A percentile compares a stretch with the other conserved stretches of the same genome.
Evolutionary conservation across 2,888 invertebrate genomes (phyloP).

Genomic region (Celastrina argiolus): DNA sequence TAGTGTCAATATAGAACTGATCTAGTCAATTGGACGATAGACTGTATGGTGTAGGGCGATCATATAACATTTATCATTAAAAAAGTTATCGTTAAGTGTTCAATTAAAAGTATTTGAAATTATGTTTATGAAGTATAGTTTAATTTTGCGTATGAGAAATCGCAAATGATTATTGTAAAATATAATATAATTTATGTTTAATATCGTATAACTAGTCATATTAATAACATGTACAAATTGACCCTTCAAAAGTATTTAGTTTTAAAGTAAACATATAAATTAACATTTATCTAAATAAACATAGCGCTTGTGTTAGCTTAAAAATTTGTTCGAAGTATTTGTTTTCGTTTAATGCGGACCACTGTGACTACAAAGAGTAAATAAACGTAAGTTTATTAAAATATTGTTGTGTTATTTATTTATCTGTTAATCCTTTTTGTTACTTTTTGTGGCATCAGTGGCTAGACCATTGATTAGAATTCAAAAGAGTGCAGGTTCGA

Average conservation of each 20-base stretch:
- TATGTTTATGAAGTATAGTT: no score
- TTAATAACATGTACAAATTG: background rate
- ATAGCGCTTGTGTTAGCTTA: conserved; percentile 14
- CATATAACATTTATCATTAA: no score
- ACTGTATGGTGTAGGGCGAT: no score
- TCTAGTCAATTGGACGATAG: no score
- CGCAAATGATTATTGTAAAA: background rate
- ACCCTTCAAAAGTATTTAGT: background rate
- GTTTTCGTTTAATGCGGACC: conserved; percentile 53
- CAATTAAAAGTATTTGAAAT: no score
- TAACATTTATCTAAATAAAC: conserved; percentile 6
- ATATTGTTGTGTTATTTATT: conserved; percentile 14
- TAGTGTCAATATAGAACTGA: no score
- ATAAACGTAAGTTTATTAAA: conserved; percentile 16
- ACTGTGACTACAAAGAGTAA: conserved; percentile 35
- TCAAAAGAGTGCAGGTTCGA: no score
- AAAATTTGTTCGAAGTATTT: conserved; percentile 9
- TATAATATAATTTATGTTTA: background rate
- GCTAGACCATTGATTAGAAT: no score
- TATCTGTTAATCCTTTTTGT: background rate
- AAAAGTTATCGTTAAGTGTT: no score
- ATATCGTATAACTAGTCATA: background rate
- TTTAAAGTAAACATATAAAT: conserved; percentile 2
- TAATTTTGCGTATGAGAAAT: no score
- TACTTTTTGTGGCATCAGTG: no score